These are phyloP conservation scores for Styela clava DNA, from an alignment of 23 tunicate genomes.

Conservation along the genomic window DNA sequence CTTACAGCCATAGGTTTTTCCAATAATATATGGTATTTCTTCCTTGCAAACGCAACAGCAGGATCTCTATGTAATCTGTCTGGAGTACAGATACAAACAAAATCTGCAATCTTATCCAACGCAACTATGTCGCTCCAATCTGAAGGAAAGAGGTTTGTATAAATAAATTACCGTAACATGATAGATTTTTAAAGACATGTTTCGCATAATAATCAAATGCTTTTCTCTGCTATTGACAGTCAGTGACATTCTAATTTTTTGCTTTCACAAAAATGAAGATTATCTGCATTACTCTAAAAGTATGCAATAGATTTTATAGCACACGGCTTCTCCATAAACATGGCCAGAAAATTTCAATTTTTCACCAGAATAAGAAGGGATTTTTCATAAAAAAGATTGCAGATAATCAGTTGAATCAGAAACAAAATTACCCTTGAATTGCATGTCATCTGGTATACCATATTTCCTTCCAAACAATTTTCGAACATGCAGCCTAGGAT, in stretches of 20 bases:
- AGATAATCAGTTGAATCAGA: neutral
- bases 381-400: neutral
- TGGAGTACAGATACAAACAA: conserved; percentile 66
- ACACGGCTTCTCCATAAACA: too few relatives aligned
- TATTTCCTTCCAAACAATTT: conserved; percentile 25
- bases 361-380: too few relatives aligned
- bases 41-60: conserved; percentile 48
- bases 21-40: conserved; percentile 55
- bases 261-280: too few relatives aligned
- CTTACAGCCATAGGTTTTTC: conserved; percentile 87
- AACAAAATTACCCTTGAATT: conserved; percentile 27
- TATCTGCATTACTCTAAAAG: too few relatives aligned
- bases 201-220: too few relatives aligned
- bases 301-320: too few relatives aligned
- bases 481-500: conserved; percentile 31
- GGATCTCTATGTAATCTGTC: conserved; percentile 56
- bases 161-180: too few relatives aligned
- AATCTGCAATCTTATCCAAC: conserved; percentile 60
- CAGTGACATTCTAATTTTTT: too few relatives aligned
- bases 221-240: too few relatives aligned
- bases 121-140: conserved; percentile 38
- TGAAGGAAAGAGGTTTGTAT: neutral
- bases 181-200: too few relatives aligned
- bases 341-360: too few relatives aligned
- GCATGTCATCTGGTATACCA: conserved; percentile 17